A percentile compares a stretch with the other conserved stretches of the same genome.
Conservation (phyloP, 2,113 vertebrate genomes). For the Alligator mississippiensis region DNA sequence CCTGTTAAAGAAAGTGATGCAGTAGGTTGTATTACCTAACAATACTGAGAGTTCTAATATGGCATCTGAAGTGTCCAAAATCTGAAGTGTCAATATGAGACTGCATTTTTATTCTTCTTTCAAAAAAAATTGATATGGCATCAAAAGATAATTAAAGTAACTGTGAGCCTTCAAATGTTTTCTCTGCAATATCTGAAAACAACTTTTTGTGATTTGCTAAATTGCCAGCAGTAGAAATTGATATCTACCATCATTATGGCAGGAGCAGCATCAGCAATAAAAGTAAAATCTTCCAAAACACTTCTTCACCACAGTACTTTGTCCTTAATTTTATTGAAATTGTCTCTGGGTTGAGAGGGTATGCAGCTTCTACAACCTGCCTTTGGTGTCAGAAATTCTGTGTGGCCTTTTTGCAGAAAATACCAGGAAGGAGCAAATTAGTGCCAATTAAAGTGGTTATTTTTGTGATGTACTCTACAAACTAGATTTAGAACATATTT, state of each 20-base stretch:
- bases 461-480: neutral
- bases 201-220: neutral
- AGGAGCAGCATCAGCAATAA: neutral
- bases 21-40: neutral
- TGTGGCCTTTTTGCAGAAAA: neutral
- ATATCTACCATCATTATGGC: neutral
- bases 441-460: neutral
- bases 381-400: neutral
- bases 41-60: neutral
- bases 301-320: neutral
- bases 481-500: neutral
- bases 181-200: neutral
- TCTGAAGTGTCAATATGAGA: neutral
- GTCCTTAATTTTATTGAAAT: neutral
- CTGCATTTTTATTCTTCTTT: neutral
- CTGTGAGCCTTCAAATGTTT: neutral
- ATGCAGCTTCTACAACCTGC: neutral
- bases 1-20: neutral
- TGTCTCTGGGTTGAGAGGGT: neutral
- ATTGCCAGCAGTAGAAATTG: neutral
- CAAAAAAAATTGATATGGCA: neutral
- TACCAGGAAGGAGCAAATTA: neutral
- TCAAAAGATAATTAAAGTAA: neutral
- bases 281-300: neutral
- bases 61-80: neutral